Conservation (phyloP, 2,113 vertebrate species). For the Castor canadensis region DNA sequence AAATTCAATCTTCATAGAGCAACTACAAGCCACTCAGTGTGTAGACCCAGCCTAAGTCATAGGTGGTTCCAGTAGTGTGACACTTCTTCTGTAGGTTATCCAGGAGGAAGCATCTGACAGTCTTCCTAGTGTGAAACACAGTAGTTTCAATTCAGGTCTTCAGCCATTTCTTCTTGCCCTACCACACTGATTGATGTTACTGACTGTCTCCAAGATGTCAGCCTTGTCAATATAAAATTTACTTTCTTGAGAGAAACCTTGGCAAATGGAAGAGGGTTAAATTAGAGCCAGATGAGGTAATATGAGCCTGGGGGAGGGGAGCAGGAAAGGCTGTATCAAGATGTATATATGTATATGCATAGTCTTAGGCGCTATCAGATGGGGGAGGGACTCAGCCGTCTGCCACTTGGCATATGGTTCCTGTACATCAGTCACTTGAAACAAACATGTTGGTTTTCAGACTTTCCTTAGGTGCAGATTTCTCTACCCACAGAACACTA, state of each 20-base stretch:
- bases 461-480: slow-evolving; percentile 55
- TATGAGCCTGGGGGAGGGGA: neutral
- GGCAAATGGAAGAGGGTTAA: neutral
- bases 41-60: accelerated
- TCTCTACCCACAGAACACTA: slow-evolving; percentile 37
- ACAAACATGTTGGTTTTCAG: slow-evolving; percentile 54
- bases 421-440: slow-evolving; percentile 39
- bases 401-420: slow-evolving; percentile 49
- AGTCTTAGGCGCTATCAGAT: neutral
- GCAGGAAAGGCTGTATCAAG: neutral
- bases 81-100: neutral
- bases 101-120: neutral
- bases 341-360: accelerated
- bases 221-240: neutral
- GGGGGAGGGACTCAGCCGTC: neutral
- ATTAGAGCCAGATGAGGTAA: neutral
- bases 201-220: neutral
- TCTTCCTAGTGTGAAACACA: neutral
- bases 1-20: neutral
- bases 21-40: accelerated
- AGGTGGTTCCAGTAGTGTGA: neutral
- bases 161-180: neutral
- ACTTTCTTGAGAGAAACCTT: neutral
- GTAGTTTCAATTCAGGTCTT: neutral
- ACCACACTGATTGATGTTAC: neutral